phyloP scores from a whole-genome alignment of 2,888 invertebrate species.

The Cheilosia pagana region DNA sequence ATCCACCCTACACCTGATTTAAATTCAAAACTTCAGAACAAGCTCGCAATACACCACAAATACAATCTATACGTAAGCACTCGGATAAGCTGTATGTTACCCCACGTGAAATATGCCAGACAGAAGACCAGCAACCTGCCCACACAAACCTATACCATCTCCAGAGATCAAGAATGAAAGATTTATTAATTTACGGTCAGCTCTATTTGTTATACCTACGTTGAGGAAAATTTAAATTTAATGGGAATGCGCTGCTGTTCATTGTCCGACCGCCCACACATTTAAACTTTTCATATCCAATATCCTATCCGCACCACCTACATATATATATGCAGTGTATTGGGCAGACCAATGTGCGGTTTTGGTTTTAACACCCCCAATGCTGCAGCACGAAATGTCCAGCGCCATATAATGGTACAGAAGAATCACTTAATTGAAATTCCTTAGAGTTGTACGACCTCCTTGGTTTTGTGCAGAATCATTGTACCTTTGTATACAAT shows the following conservation, averaged over 20 bases:
- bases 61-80: not conserved
- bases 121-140: not conserved
- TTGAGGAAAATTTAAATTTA: slow-evolving; percentile 65
- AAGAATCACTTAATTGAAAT: slow-evolving; percentile 70
- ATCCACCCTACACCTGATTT: slow-evolving; percentile 30
- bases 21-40: slow-evolving; percentile 41
- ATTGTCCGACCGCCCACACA: slow-evolving; percentile 1
- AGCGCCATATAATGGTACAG: slow-evolving; percentile 20
- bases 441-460: slow-evolving; percentile 46
- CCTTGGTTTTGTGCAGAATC: not conserved
- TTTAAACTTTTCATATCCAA: slow-evolving; percentile 42
- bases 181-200: slow-evolving; percentile 73
- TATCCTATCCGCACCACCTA: slow-evolving; percentile 16
- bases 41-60: slow-evolving; percentile 14
- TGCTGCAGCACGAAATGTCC: slow-evolving; percentile 1
- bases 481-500: not conserved
- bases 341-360: slow-evolving; percentile 17
- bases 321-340: not conserved
- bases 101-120: slow-evolving; percentile 11
- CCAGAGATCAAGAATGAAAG: slow-evolving; percentile 63
- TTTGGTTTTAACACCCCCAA: slow-evolving; percentile 3
- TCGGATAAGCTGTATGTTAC: slow-evolving; percentile 9
- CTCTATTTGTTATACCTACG: slow-evolving; percentile 64
- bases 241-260: slow-evolving; percentile 52
- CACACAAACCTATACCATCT: slow-evolving; percentile 11